A percentile compares a stretch with the other conserved stretches of the same genome.
Evolutionary conservation across 2,113 vertebrate species (phyloP).

Genomic region (Takifugu flavidus): DNA sequence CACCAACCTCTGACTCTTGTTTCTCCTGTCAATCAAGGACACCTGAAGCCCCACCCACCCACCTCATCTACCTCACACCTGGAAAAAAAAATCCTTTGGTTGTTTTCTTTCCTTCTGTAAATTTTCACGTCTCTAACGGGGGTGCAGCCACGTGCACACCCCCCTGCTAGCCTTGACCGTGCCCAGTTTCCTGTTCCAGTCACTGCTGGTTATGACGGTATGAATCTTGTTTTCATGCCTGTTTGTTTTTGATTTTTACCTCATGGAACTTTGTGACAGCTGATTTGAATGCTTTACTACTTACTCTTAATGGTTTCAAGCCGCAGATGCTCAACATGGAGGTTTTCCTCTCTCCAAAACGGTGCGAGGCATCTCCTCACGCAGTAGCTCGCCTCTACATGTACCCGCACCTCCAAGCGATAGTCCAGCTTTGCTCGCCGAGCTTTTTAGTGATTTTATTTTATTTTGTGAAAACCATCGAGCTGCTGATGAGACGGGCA

Average conservation of each 20-base stretch:
- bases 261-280: constrained; percentile 46
- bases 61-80: constrained; percentile 77
- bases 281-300: constrained; percentile 27
- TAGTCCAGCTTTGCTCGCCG: constrained; percentile 41
- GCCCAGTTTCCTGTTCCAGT: constrained; percentile 34
- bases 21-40: constrained; percentile 60
- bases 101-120: constrained; percentile 42
- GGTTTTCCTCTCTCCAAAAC: constrained; percentile 1
- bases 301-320: constrained; percentile 25
- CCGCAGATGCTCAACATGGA: constrained; percentile 32
- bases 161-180: too few relatives aligned
- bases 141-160: too few relatives aligned
- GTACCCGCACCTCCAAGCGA: constrained; percentile 31
- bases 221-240: constrained; percentile 40
- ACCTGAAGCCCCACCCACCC: constrained; percentile 50
- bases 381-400: constrained; percentile 47
- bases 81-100: constrained; percentile 47
- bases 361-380: constrained; percentile 35
- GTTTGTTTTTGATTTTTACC: constrained; percentile 6
- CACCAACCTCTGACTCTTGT: constrained; percentile 55
- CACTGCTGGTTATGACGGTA: constrained; percentile 58
- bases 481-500: constrained; percentile 44
- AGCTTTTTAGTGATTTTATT: constrained; percentile 31
- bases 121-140: constrained; percentile 32
- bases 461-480: constrained; percentile 7